Evolutionary conservation across 2,797 vertebrate genomes (phyloP).

Genomic region (Manis crassicaudata): DNA sequence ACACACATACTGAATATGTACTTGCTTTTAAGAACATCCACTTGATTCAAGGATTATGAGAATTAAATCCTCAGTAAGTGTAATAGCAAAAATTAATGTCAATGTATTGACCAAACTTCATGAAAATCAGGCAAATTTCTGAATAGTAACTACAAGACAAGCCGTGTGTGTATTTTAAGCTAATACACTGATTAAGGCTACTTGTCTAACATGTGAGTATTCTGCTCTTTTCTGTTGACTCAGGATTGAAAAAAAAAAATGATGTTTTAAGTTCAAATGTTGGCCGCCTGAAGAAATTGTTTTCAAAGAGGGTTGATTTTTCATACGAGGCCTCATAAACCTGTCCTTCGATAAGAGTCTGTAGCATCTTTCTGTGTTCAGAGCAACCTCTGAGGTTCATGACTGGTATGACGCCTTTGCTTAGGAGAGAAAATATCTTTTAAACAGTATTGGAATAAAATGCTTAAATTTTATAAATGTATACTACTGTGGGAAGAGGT

Average conservation of each 20-base stretch:
- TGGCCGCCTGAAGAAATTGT: neutral
- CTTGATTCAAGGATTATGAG: neutral
- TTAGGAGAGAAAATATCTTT: neutral
- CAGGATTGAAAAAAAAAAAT: neutral
- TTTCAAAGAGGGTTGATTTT: neutral
- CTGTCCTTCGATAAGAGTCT: neutral
- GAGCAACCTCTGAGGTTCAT: neutral
- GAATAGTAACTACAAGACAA: neutral
- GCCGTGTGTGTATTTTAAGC: conserved; percentile 3
- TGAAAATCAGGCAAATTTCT: neutral
- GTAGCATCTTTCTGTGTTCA: neutral
- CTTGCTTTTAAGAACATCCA: neutral
- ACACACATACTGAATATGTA: neutral
- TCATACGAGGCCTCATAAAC: neutral
- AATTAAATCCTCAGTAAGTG: neutral
- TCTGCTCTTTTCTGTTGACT: neutral
- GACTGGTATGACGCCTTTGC: neutral
- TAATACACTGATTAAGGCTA: neutral
- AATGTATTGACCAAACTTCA: neutral
- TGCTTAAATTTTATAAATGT: neutral
- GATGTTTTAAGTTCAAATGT: neutral
- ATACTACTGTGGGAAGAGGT: neutral
- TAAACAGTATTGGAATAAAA: neutral
- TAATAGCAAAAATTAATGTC: neutral
- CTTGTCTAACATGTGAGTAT: neutral